Base-by-base conservation (phyloP, 2,113 vertebrate genomes). In the Oryzias woworae region DNA sequence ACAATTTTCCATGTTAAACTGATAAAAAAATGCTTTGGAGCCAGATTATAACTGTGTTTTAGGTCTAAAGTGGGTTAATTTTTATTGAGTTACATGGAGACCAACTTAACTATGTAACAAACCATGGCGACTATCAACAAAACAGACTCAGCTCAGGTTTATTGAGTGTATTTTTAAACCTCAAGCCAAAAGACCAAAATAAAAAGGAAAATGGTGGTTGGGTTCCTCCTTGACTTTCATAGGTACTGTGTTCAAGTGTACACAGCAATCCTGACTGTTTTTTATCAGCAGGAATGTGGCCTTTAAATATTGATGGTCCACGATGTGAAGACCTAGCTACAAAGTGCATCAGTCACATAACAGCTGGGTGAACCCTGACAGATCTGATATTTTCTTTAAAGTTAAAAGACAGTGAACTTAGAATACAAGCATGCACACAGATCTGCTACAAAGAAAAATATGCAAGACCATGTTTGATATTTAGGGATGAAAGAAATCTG, bases 201-300 rank as follows among this genome's bases (percentile, higher is more conserved):
- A 36, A 13, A 12, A 2, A 36, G 10, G 8, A 36, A 36, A 3
- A 36, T 0, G 10, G 10, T 1, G 10, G 3, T 10, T 12, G 2
- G 3, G 36, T 36, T 36, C 12, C 36, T 36, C 36, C 36, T 12
- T 10, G 8, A 56, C 51, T 54, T 49, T 66, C 77, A 28, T 28
- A 28, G 26, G 26, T 28, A 28, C 26, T 76, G 66, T 80, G 81
- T 72, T 84, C 75, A 59, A 73, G 53, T 74, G 79, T 75, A 76
- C 84, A 88, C 73, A 69, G 58, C 61, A 86, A 3, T 79, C 74
- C 57, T 81, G 85, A 89, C 84, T 90, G 85, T 82, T 58, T 76
- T 20, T 80, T 66, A 76, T 80, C 22, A 5, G 55, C 74, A 50
- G 84, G 81, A 86, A 87, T 86, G 73, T 66, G 66, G 52, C 71